phyloP scores from a whole-genome alignment of 2,888 invertebrate species.

The Oscheius myriophilus region DNA sequence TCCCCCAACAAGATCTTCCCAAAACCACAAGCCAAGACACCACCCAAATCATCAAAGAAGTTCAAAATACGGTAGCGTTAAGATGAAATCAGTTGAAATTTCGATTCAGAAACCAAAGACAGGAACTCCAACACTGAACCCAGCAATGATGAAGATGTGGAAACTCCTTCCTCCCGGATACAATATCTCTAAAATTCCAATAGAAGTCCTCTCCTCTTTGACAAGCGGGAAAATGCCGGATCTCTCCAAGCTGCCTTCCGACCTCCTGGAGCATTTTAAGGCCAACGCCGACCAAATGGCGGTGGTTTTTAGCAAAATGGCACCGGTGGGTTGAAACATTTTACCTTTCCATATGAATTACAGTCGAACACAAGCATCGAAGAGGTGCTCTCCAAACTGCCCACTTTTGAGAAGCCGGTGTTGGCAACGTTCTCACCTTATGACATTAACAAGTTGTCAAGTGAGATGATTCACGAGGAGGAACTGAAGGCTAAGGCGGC shows the following conservation, averaged over 20 bases:
- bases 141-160: constrained; percentile 32
- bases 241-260: constrained; percentile 58
- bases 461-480: constrained; percentile 59
- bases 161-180: constrained; percentile 54
- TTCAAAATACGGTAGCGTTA: too few relatives aligned
- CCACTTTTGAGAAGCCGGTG: constrained; percentile 61
- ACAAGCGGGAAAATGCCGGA: constrained; percentile 66
- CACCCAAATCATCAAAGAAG: too few relatives aligned
- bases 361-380: constrained; percentile 60
- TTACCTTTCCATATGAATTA: constrained; percentile 22
- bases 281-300: constrained; percentile 57
- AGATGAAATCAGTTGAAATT: too few relatives aligned
- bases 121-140: constrained; percentile 5
- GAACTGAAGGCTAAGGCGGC: constrained; percentile 39
- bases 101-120: not conserved
- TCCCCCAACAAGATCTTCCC: too few relatives aligned
- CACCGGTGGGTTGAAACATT: constrained; percentile 5
- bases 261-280: constrained; percentile 63
- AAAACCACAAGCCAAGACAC: too few relatives aligned
- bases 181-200: constrained; percentile 49
- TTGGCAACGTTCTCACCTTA: constrained; percentile 66
- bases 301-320: constrained; percentile 34
- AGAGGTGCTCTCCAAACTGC: constrained; percentile 65
- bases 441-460: constrained; percentile 66
- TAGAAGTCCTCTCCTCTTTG: constrained; percentile 49